Evolutionary conservation across 1,140 invertebrate genomes (phyloP).

Genomic region (Ganaspis sp.): DNA sequence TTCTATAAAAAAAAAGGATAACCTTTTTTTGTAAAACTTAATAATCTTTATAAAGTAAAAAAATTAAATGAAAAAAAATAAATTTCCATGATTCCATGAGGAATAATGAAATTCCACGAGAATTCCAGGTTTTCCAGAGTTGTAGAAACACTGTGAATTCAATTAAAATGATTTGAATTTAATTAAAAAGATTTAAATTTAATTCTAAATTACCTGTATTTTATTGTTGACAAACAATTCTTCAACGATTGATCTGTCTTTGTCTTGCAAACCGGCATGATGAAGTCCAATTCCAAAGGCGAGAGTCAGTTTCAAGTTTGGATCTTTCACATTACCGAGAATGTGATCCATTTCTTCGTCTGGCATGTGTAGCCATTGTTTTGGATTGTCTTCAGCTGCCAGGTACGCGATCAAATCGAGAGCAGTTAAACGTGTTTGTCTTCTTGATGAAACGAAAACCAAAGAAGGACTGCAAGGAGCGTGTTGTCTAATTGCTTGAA

Average conservation of each 20-base stretch:
- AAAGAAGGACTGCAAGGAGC: conserved; percentile 93
- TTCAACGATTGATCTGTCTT: conserved; percentile 93
- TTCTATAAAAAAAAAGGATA: too few species aligned
- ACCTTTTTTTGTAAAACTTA: too few species aligned
- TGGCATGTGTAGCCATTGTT: conserved; percentile 95
- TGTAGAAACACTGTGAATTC: too few species aligned
- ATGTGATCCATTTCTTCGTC: conserved; percentile 90
- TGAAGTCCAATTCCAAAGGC: conserved; percentile 99
- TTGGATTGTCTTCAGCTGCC: conserved; percentile 93
- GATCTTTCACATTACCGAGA: conserved; percentile 87
- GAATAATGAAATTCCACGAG: too few species aligned
- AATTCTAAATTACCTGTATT: conserved; percentile 93
- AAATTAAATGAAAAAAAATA: too few species aligned
- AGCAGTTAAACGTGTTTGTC: conserved; percentile 98
- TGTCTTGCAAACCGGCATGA: conserved; percentile 96
- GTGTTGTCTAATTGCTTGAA: conserved; percentile 95
- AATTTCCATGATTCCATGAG: too few species aligned
- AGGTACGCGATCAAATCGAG: conserved; percentile 96
- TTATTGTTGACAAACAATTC: conserved; percentile 97
- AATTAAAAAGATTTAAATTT: too few species aligned
- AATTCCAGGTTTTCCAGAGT: too few species aligned
- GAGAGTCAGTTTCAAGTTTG: conserved; percentile 94
- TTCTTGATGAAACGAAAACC: conserved; percentile 97
- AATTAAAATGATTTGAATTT: too few species aligned
- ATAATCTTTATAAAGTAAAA: too few species aligned